A percentile compares a stretch with the other conserved stretches of the same genome.
Evolutionary conservation across 1,140 invertebrate genomes (phyloP).

Genomic region (Idris sp.): DNA sequence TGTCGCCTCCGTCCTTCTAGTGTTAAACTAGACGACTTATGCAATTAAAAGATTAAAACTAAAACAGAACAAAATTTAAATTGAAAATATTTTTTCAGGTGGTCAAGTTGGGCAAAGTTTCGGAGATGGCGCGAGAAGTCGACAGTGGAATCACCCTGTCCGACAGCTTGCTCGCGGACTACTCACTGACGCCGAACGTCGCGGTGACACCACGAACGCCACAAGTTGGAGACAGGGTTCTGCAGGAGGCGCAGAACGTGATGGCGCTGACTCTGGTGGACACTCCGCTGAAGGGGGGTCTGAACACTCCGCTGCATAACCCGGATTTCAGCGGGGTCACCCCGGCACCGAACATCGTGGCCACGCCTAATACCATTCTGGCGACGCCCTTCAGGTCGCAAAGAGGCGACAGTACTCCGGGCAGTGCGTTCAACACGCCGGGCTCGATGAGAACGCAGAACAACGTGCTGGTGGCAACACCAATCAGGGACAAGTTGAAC

Average conservation of each 20-base stretch:
- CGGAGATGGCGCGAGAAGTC: slow-evolving; percentile 94
- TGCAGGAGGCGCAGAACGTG: slow-evolving; percentile 98
- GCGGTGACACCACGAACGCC: slow-evolving; percentile 92
- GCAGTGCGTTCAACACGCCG: slow-evolving; percentile 74
- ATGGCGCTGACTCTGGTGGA: slow-evolving; percentile 98
- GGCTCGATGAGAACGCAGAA: slow-evolving; percentile 68
- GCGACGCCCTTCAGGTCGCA: slow-evolving; percentile 92
- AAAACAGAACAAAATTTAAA: too few species aligned
- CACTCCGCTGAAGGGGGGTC: slow-evolving; percentile 96
- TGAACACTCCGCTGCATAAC: slow-evolving; percentile 95
- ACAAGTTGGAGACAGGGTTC: slow-evolving; percentile 83
- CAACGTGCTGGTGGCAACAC: slow-evolving; percentile 79
- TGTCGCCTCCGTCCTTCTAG: too few species aligned
- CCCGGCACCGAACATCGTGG: slow-evolving; percentile 84
- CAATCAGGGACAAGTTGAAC: slow-evolving; percentile 94
- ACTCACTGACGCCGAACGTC: slow-evolving; percentile 89
- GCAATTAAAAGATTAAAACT: too few species aligned
- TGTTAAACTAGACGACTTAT: too few species aligned
- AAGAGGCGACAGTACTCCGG: slow-evolving; percentile 73
- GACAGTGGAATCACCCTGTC: slow-evolving; percentile 89
- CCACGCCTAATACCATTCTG: slow-evolving; percentile 97
- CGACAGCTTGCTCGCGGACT: slow-evolving; percentile 93
- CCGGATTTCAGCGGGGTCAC: slow-evolving; percentile 91
- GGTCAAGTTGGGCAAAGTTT: slow-evolving; percentile 96
- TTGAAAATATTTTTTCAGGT: too few species aligned